Conservation (phyloP, 2,797 vertebrate species). For the Enteromius treurensis region DNA sequence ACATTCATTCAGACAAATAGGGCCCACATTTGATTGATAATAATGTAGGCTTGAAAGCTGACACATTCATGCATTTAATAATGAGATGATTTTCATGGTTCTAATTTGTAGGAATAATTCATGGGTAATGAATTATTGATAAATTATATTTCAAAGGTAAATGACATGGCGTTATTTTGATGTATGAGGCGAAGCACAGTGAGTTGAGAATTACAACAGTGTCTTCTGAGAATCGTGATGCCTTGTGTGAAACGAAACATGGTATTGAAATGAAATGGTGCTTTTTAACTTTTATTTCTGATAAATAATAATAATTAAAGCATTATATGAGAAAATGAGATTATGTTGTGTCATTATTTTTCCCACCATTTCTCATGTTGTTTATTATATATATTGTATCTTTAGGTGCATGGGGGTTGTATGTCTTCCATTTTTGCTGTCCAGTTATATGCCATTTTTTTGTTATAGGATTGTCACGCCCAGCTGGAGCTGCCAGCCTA, state of each 20-base stretch:
- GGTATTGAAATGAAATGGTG: background rate
- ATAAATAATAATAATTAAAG: background rate
- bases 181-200: background rate
- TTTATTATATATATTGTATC: background rate
- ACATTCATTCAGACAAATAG: constrained; percentile 19
- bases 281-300: background rate
- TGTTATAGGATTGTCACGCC: background rate
- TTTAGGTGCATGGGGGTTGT: background rate
- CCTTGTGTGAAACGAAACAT: background rate
- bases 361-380: background rate
- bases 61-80: constrained; percentile 41
- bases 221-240: background rate
- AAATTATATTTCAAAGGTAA: constrained; percentile 52
- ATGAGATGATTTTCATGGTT: constrained; percentile 38
- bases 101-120: constrained; percentile 57
- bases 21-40: constrained; percentile 13
- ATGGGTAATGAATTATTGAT: constrained; percentile 52
- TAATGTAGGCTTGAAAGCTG: constrained; percentile 29
- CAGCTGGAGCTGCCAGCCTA: too few species aligned
- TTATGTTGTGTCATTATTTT: background rate
- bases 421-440: background rate
- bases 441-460: background rate
- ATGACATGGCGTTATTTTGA: constrained; percentile 39
- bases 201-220: background rate
- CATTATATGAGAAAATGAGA: background rate